A percentile compares a stretch with the other conserved stretches of the same genome.
These are phyloP conservation scores for Leptarthrus brevirostris DNA, from an alignment of 2,888 invertebrate genomes.

Conservation along the genomic window DNA sequence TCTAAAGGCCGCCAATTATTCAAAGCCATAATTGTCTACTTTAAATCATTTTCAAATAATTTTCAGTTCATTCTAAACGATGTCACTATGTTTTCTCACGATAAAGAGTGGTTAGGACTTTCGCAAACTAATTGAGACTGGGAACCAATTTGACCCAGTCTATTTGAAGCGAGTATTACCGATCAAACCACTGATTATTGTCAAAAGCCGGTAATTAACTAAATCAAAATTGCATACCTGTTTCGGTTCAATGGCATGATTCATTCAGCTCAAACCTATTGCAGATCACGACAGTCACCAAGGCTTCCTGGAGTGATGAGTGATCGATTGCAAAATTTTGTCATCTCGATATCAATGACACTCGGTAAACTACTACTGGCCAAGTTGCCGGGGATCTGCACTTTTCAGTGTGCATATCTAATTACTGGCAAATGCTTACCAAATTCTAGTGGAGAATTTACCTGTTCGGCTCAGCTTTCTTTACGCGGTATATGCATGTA, in stretches of 20 bases:
- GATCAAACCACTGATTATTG: not conserved
- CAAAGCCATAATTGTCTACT: too few species aligned
- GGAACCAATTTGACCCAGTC: slow-evolving; percentile 24
- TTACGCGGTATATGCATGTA: not conserved
- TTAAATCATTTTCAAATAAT: too few species aligned
- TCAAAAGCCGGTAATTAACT: not conserved
- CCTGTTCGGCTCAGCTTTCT: slow-evolving; percentile 31
- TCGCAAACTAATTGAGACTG: too few species aligned
- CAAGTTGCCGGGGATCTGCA: too few species aligned
- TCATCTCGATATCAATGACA: slow-evolving; percentile 20
- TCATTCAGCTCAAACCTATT: not conserved
- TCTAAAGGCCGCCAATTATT: too few species aligned
- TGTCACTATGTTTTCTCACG: too few species aligned
- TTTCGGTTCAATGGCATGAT: slow-evolving; percentile 19
- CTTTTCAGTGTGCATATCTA: not conserved
- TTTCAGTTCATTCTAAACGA: too few species aligned
- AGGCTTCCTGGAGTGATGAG: slow-evolving; percentile 30
- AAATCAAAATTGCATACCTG: slow-evolving; percentile 19
- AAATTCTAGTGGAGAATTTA: slow-evolving; percentile 26
- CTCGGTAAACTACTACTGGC: not conserved
- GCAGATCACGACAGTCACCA: not conserved
- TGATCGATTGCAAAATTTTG: slow-evolving; percentile 12
- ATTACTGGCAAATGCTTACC: slow-evolving; percentile 5
- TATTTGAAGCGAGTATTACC: not conserved
- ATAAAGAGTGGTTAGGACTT: too few species aligned